phyloP scores from a whole-genome alignment of 1,140 invertebrate genomes.

The Tenebrio molitor region DNA sequence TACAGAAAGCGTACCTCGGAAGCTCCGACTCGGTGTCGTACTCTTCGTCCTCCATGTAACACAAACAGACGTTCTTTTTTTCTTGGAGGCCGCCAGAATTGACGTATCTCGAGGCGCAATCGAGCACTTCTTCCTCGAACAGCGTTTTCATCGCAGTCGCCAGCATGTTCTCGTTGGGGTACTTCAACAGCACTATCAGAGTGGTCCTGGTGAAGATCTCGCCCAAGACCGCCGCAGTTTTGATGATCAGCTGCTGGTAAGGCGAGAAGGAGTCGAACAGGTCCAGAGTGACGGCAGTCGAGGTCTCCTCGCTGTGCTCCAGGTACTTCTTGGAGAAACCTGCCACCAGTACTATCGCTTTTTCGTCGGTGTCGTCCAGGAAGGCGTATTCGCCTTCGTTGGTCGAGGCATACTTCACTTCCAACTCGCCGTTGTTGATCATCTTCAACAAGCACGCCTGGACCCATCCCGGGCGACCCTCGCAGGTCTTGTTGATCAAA shows the following conservation, averaged over 20 bases:
- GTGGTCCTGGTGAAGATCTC: slow-evolving; percentile 67
- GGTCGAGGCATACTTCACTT: slow-evolving; percentile 32
- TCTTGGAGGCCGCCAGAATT: slow-evolving; percentile 28
- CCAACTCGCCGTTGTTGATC: slow-evolving; percentile 65
- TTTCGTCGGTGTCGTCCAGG: background rate
- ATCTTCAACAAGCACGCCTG: slow-evolving; percentile 67
- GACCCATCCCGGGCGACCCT: slow-evolving; percentile 66
- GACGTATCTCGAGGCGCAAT: slow-evolving; percentile 57
- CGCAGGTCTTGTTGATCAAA: slow-evolving; percentile 65
- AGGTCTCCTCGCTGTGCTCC: slow-evolving; percentile 47
- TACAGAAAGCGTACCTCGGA: slow-evolving; percentile 70
- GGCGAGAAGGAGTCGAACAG: slow-evolving; percentile 69
- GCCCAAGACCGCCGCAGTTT: slow-evolving; percentile 70
- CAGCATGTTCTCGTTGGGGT: slow-evolving; percentile 54
- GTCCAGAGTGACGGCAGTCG: slow-evolving; percentile 69
- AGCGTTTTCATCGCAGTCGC: slow-evolving; percentile 49
- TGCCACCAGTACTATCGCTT: slow-evolving; percentile 24
- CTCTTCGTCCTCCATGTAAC: slow-evolving; percentile 64
- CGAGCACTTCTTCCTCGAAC: slow-evolving; percentile 56
- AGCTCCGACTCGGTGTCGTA: slow-evolving; percentile 60
- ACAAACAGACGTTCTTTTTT: slow-evolving; percentile 51
- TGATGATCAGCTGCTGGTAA: slow-evolving; percentile 69
- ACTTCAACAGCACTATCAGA: slow-evolving; percentile 68
- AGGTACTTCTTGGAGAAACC: slow-evolving; percentile 45
- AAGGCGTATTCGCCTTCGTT: slow-evolving; percentile 17